Evolutionary conservation across 2,888 invertebrate species (phyloP).

Genomic region (Serrognathus titanus): DNA sequence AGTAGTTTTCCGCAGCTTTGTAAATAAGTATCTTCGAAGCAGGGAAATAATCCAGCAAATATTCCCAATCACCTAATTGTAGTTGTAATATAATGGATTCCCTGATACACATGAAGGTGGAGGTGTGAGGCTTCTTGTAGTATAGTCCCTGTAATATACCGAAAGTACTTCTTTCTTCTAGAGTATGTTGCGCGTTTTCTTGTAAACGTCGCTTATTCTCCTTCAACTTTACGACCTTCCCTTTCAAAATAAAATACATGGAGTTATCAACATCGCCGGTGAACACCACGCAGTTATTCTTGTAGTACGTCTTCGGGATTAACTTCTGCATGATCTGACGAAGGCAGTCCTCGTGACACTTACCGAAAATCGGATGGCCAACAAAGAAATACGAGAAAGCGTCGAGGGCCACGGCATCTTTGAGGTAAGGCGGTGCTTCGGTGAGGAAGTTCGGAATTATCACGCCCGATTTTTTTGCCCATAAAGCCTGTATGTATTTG

Average conservation of each 20-base stretch:
- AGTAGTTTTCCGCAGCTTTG: conserved; percentile 5
- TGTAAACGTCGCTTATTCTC: neutral
- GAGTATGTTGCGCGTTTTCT: neutral
- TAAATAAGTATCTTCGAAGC: conserved; percentile 15
- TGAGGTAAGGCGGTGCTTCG: conserved; percentile 9
- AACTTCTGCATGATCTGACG: conserved; percentile 13
- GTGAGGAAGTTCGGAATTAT: conserved; percentile 7
- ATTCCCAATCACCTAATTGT: conserved; percentile 11
- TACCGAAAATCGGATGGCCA: conserved; percentile 11
- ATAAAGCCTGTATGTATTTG: conserved; percentile 6
- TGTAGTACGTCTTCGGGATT: conserved; percentile 8
- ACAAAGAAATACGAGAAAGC: conserved; percentile 11
- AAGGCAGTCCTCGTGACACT: conserved; percentile 16
- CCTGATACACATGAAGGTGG: conserved; percentile 8
- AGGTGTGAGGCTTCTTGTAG: conserved; percentile 10
- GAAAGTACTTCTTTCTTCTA: conserved; percentile 12
- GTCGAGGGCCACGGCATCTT: conserved; percentile 9
- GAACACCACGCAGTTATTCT: conserved; percentile 16
- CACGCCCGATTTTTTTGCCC: conserved; percentile 8
- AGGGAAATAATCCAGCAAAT: conserved; percentile 18
- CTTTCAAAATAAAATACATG: conserved; percentile 20
- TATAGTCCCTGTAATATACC: conserved; percentile 14
- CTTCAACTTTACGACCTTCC: conserved; percentile 9
- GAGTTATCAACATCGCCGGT: conserved; percentile 13
- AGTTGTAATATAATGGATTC: conserved; percentile 6